Percentiles rank a stretch among this genome's conserved stretches.
phyloP scores from a whole-genome alignment of 2,888 invertebrate genomes.

The Papilio demoleus region DNA sequence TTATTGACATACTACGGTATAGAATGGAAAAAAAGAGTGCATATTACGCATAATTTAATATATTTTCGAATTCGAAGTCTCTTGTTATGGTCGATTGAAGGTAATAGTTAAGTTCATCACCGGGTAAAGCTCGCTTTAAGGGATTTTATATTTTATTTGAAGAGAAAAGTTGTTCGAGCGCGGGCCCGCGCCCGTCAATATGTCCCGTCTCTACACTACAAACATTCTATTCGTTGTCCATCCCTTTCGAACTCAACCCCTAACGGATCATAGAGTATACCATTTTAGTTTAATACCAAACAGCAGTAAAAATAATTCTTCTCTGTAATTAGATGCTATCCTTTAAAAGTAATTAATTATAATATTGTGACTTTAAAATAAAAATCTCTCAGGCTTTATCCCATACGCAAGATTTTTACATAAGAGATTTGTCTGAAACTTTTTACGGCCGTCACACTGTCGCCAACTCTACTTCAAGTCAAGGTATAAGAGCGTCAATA shows the following conservation, averaged over 20 bases:
- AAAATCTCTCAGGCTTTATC: too few species aligned
- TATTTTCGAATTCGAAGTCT: slow-evolving; percentile 16
- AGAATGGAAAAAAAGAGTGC: too few species aligned
- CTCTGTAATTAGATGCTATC: neutral
- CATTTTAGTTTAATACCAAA: slow-evolving; percentile 12
- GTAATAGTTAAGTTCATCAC: slow-evolving; percentile 49
- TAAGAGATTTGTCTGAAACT: too few species aligned
- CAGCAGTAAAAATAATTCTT: neutral
- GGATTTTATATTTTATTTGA: slow-evolving; percentile 71
- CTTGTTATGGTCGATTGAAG: slow-evolving; percentile 39
- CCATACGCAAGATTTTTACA: too few species aligned
- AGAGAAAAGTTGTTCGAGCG: slow-evolving; percentile 73
- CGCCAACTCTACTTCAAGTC: too few species aligned
- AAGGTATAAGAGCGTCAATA: too few species aligned
- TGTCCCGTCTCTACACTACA: slow-evolving; percentile 50
- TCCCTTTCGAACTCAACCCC: slow-evolving; percentile 61
- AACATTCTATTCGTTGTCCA: slow-evolving; percentile 44
- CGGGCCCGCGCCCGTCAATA: slow-evolving; percentile 60
- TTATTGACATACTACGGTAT: neutral
- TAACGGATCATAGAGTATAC: slow-evolving; percentile 63
- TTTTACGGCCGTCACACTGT: too few species aligned
- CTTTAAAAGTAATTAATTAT: neutral
- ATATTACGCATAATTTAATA: neutral
- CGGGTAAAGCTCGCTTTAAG: slow-evolving; percentile 47
- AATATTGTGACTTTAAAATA: too few species aligned